Conservation (phyloP, 2,113 vertebrate genomes). For the Trogon surrucura region DNA sequence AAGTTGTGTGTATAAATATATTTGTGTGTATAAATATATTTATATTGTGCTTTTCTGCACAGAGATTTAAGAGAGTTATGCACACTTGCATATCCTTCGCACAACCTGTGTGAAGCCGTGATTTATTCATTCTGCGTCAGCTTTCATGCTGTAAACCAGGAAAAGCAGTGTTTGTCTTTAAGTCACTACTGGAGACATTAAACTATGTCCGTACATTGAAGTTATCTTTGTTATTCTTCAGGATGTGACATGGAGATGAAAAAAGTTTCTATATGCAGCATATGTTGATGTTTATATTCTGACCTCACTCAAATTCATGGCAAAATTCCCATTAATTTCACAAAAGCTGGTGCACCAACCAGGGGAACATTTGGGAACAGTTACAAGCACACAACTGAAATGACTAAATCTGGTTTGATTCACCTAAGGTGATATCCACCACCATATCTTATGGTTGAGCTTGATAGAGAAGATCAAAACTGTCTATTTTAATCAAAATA, state of each 20-base stretch:
- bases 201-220: neutral
- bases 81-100: neutral
- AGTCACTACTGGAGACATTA: neutral
- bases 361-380: neutral
- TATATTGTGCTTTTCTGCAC: neutral
- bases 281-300: neutral
- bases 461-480: neutral
- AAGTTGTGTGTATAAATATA: neutral
- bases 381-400: neutral
- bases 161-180: neutral
- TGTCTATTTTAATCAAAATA: neutral
- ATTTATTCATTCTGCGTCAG: neutral
- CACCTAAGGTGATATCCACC: neutral
- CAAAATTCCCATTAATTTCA: neutral
- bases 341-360: neutral
- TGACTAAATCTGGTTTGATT: neutral
- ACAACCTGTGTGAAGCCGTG: neutral
- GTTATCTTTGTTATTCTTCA: neutral
- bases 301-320: neutral
- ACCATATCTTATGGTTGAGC: neutral
- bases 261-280: neutral
- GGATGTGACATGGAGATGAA: neutral
- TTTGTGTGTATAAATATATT: neutral
- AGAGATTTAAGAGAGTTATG: neutral
- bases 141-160: neutral